A percentile compares a stretch with the other conserved stretches of the same genome.
These are phyloP conservation scores for Lapara coniferarum DNA, from an alignment of 2,888 invertebrate species.

Conservation along the genomic window DNA sequence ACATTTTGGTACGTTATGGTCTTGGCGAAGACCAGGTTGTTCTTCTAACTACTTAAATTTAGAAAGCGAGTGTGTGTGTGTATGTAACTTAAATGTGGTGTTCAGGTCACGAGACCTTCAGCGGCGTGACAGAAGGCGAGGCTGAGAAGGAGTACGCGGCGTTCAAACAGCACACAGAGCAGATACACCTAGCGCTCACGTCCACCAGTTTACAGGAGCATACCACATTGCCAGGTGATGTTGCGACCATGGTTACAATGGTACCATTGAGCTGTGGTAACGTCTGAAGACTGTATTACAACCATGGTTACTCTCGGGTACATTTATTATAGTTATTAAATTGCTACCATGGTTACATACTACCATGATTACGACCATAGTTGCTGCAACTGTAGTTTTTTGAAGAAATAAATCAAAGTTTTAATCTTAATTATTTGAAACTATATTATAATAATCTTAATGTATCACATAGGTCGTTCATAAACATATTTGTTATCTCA, in stretches of 20 bases:
- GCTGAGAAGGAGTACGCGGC: slow-evolving; percentile 87
- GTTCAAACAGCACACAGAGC: slow-evolving; percentile 92
- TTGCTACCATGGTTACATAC: neutral
- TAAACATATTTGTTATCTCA: neutral
- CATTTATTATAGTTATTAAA: neutral
- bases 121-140: slow-evolving; percentile 85
- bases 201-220: slow-evolving; percentile 85
- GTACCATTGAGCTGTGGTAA: neutral
- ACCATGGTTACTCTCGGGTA: neutral
- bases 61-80: too few species aligned
- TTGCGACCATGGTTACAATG: neutral
- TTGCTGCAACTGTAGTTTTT: too few species aligned
- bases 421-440: too few species aligned
- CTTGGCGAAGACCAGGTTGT: too few species aligned
- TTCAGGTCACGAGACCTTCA: slow-evolving; percentile 90
- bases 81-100: too few species aligned
- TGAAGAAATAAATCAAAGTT: too few species aligned
- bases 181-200: slow-evolving; percentile 89
- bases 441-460: too few species aligned
- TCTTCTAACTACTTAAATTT: too few species aligned
- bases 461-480: neutral
- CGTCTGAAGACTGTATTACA: neutral
- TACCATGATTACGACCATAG: neutral
- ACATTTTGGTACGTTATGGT: too few species aligned
- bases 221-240: slow-evolving; percentile 57